These are phyloP conservation scores for Calidris pugnax DNA, from an alignment of 2,113 vertebrate species.

Conservation along the genomic window DNA sequence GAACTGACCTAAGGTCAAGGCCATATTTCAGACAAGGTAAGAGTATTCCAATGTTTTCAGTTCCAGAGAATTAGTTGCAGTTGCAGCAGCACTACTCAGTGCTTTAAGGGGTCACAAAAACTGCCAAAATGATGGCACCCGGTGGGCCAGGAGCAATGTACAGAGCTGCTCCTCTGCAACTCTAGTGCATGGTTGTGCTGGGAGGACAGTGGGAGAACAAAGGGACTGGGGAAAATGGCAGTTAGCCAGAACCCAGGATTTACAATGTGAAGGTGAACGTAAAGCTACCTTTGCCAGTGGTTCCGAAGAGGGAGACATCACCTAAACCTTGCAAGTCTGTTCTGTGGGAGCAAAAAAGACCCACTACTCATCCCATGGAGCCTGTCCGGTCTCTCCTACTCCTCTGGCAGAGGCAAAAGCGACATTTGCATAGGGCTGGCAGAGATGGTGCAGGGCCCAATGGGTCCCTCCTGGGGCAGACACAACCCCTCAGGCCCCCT, in stretches of 20 bases:
- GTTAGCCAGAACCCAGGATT: neutral
- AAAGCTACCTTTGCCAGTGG: neutral
- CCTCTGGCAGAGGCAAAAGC: neutral
- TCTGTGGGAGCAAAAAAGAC: neutral
- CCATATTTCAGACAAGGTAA: neutral
- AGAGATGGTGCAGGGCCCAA: neutral
- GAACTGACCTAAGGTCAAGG: neutral
- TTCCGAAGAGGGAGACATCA: neutral
- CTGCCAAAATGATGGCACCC: neutral
- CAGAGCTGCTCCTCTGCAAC: neutral
- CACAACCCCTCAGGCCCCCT: too few relatives aligned
- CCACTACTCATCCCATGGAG: neutral
- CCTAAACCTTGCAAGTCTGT: neutral
- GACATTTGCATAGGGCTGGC: neutral
- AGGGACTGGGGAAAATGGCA: neutral
- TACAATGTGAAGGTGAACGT: neutral
- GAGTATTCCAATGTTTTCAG: neutral
- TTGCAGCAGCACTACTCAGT: neutral
- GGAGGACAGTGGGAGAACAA: neutral
- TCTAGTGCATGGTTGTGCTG: too few relatives aligned
- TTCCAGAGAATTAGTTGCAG: neutral
- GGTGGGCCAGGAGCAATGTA: neutral
- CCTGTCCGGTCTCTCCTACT: neutral
- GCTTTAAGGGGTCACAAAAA: neutral
- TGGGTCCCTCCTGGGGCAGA: neutral